Conservation (phyloP, 2,797 vertebrate genomes). For the Poecilia picta region DNA sequence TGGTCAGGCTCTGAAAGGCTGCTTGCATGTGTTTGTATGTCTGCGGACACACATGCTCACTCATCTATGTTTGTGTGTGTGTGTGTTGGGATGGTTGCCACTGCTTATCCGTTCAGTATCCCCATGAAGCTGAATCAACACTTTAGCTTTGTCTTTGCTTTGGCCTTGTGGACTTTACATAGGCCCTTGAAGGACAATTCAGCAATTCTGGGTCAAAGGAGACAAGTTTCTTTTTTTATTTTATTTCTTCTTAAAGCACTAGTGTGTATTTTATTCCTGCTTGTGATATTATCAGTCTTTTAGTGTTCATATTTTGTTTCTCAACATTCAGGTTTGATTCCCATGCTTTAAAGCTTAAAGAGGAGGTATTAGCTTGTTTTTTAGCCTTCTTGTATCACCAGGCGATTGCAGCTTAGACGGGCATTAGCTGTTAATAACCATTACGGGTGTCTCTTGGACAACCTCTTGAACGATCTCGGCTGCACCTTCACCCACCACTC, state of each 20-base stretch:
- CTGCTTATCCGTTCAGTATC: constrained; percentile 72
- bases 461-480: constrained; percentile 29
- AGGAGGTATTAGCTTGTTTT: constrained; percentile 37
- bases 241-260: background rate
- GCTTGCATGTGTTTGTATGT: constrained; percentile 39
- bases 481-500: constrained; percentile 15
- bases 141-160: constrained; percentile 70
- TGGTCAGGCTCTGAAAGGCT: constrained; percentile 67
- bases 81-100: constrained; percentile 45
- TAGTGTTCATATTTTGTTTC: constrained; percentile 17
- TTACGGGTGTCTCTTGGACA: constrained; percentile 37
- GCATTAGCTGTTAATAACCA: constrained; percentile 62
- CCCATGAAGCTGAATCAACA: constrained; percentile 76
- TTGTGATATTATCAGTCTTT: background rate
- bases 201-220: constrained; percentile 20
- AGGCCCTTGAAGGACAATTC: constrained; percentile 43
- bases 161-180: constrained; percentile 54
- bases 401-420: constrained; percentile 35
- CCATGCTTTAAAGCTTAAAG: constrained; percentile 31
- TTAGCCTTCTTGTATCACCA: constrained; percentile 23
- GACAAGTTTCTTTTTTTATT: background rate
- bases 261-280: background rate
- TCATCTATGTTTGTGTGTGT: constrained; percentile 6
- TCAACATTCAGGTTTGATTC: constrained; percentile 32
- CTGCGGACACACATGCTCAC: constrained; percentile 22